Evolutionary conservation across 2,113 vertebrate species (phyloP), one percentile per base, ranked within the genome.

Genomic region (Sorex fumeus): DNA sequence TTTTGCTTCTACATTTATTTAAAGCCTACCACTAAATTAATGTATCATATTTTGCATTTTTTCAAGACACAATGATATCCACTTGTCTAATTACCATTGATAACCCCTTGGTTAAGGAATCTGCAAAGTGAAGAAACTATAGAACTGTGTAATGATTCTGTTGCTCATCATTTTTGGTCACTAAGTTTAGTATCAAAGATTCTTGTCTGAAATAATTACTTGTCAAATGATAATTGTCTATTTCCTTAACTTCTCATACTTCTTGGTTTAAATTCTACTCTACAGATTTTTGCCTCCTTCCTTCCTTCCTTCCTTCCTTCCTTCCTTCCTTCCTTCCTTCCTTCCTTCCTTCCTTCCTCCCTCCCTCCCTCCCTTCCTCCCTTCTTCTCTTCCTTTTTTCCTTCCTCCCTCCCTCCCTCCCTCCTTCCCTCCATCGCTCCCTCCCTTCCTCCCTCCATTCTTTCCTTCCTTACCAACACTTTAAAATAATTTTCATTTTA

Each of bases 1-100:
- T 93, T 85, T 47, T 80, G 71, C 13, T 40, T 64, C 40, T 87
- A 28, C 34, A 85, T 84, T 76, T 95, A 36, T 94, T 72, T 62
- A 7, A 84, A 60, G 18, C 27, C 27, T 66, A 11, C 64, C 64
- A 30, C 64, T 27, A 27, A 66, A 66, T 7, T 66, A 60, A 19
- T 60, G 57, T 60, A 19, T 30, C 64, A 27, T 66, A 2, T 21
- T 66, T 27, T 66, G 64, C 12, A 66, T 66, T 66, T 30, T 60
- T 21, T 89, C 53, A 70, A 43, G 36, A 89, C n/a, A 9, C 30
- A 62, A 0, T 80, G 32, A 25, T 77, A 15, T n/a, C 23, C n/a
- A 23, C 53, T 71, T 67, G 27, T 30, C 0, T 25, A 16, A 5
- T 57, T 27, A n/a, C n/a, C 84, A 32, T 30, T 66, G 32, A 32